These are phyloP conservation scores for Trypoxylon attenuatum DNA, from an alignment of 2,888 invertebrate genomes.

Conservation along the genomic window DNA sequence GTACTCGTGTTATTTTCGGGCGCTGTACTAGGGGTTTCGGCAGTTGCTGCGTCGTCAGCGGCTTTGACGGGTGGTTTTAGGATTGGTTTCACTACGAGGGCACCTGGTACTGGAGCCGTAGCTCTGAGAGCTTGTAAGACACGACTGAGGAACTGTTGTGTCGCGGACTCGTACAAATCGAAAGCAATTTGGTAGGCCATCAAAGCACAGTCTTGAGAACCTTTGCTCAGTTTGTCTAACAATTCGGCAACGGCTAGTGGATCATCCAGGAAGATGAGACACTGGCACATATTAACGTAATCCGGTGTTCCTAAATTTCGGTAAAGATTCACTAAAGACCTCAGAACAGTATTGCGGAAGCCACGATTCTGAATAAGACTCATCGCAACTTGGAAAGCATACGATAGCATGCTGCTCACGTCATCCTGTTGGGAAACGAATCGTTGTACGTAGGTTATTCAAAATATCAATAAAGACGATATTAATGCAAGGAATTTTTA, in stretches of 20 bases:
- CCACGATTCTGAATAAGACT: constrained; percentile 95
- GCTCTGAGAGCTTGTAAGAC: constrained; percentile 88
- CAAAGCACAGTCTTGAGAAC: constrained; percentile 85
- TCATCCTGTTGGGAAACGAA: constrained; percentile 80
- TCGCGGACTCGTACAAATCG: constrained; percentile 99
- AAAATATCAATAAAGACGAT: neutral
- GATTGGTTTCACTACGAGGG: constrained; percentile 82
- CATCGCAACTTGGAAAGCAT: constrained; percentile 98
- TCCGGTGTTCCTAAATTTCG: constrained; percentile 92
- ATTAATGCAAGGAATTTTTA: neutral
- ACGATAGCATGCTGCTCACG: constrained; percentile 91
- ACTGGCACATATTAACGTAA: constrained; percentile 99
- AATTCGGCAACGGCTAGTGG: constrained; percentile 94
- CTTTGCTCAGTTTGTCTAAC: constrained; percentile 90
- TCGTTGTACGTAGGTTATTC: constrained; percentile 1
- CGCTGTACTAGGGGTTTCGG: constrained; percentile 73
- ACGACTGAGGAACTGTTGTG: constrained; percentile 95
- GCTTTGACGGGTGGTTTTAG: constrained; percentile 76
- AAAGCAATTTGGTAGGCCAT: constrained; percentile 99
- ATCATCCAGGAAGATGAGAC: constrained; percentile 96
- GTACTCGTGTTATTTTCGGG: constrained; percentile 76
- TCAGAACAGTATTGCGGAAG: constrained; percentile 92
- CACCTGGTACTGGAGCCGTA: constrained; percentile 88
- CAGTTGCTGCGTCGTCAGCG: constrained; percentile 64
- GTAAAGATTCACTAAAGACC: constrained; percentile 92